phyloP scores from a whole-genome alignment of 2,888 invertebrate genomes.

The Amphipoea lucens region DNA sequence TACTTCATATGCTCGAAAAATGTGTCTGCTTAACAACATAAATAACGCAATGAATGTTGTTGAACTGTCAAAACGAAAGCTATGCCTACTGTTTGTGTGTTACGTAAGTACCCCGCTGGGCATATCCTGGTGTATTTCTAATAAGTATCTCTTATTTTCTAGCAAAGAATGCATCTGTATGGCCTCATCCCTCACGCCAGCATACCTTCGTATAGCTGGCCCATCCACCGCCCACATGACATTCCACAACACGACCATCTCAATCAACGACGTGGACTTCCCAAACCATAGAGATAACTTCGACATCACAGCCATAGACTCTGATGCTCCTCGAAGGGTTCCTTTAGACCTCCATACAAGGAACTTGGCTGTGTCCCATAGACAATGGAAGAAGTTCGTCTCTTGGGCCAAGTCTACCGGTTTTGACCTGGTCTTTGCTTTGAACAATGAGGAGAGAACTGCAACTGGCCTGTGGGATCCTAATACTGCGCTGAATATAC shows the following conservation, averaged over 20 bases:
- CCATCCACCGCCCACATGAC: conserved; percentile 90
- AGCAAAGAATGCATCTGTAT: conserved; percentile 91
- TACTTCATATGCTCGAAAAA: too few species aligned
- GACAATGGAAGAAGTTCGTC: conserved; percentile 82
- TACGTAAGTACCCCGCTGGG: neutral
- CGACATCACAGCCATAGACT: conserved; percentile 51
- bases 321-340: conserved; percentile 50
- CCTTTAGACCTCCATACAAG: conserved; percentile 21
- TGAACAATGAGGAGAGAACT: conserved; percentile 90
- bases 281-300: conserved; percentile 43
- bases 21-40: too few species aligned
- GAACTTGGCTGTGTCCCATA: conserved; percentile 72
- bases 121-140: neutral
- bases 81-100: neutral
- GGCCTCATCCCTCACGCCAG: conserved; percentile 92
- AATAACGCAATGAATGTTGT: too few species aligned
- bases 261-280: conserved; percentile 72
- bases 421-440: conserved; percentile 92
- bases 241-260: conserved; percentile 82
- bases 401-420: conserved; percentile 90
- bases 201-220: conserved; percentile 93
- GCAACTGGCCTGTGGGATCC: conserved; percentile 92
- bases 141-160: conserved; percentile 64
- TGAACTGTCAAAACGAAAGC: neutral
- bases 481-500: conserved; percentile 91